These are phyloP conservation scores for Rutilus rutilus DNA, from an alignment of 2,113 vertebrate species.

Conservation along the genomic window DNA sequence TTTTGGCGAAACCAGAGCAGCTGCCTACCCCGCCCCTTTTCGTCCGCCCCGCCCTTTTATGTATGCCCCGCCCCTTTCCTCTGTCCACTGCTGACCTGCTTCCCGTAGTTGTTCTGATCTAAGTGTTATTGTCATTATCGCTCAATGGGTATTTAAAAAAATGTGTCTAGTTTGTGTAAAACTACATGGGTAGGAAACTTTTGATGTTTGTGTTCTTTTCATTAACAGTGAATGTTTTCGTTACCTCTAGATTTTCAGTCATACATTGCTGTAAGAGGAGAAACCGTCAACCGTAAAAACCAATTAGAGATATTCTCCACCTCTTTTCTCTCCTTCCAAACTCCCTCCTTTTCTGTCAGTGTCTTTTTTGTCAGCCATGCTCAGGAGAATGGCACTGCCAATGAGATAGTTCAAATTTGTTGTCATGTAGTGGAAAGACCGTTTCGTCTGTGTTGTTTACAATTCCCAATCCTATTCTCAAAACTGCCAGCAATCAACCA, in stretches of 20 bases:
- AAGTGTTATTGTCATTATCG: conserved; percentile 65
- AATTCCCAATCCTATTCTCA: not conserved
- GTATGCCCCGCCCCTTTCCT: conserved; percentile 43
- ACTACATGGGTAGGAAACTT: conserved; percentile 72
- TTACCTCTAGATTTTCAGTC: conserved; percentile 48
- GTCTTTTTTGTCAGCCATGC: conserved; percentile 26
- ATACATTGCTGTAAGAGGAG: conserved; percentile 48
- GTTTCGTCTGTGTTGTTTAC: conserved; percentile 13
- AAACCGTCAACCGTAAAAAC: conserved; percentile 32
- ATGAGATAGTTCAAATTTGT: conserved; percentile 17
- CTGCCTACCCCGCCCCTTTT: conserved; percentile 68
- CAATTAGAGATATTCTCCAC: conserved; percentile 39
- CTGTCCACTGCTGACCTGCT: conserved; percentile 73
- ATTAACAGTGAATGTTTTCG: conserved; percentile 52
- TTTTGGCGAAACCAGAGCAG: conserved; percentile 79
- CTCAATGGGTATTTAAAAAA: conserved; percentile 69
- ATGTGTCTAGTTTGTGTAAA: conserved; percentile 67
- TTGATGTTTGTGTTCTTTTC: conserved; percentile 77
- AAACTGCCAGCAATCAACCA: conserved; percentile 10
- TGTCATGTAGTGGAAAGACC: conserved; percentile 9
- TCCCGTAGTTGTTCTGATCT: conserved; percentile 75
- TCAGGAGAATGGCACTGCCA: conserved; percentile 42
- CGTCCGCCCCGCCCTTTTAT: conserved; percentile 53
- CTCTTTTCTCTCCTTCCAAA: not conserved
- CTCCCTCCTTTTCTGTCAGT: conserved; percentile 14